Evolutionary conservation across 2,888 invertebrate species (phyloP).

Genomic region (Chloroclystis v-ata): DNA sequence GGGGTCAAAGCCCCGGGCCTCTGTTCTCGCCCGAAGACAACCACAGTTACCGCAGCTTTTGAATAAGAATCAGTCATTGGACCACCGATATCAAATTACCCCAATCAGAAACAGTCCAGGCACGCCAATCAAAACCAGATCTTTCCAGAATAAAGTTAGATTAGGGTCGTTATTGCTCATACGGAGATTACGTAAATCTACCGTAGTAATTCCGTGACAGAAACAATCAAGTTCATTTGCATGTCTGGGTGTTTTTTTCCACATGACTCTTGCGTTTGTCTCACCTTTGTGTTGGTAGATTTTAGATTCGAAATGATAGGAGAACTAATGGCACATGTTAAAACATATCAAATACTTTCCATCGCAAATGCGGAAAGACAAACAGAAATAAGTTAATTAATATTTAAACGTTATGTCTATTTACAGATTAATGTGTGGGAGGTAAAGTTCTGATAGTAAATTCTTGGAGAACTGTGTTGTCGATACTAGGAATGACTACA

Average conservation of each 20-base stretch:
- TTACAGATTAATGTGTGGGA: background rate
- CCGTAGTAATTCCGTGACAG: conserved; percentile 44
- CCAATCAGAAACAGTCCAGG: conserved; percentile 18
- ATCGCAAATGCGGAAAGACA: background rate
- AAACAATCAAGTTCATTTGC: conserved; percentile 54
- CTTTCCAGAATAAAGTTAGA: conserved; percentile 14
- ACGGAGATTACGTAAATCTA: conserved; percentile 29
- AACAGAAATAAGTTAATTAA: too few species aligned
- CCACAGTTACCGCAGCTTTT: conserved; percentile 32
- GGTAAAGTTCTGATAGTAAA: background rate
- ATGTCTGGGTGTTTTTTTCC: conserved; percentile 49
- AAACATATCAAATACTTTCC: background rate
- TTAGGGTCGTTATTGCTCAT: conserved; percentile 23
- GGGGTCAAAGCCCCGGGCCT: conserved; percentile 52
- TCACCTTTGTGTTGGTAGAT: conserved; percentile 46
- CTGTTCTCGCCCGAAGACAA: conserved; percentile 26
- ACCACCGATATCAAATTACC: conserved; percentile 29
- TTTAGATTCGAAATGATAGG: conserved; percentile 12
- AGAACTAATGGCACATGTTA: conserved; percentile 6
- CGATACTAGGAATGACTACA: conserved; percentile 41
- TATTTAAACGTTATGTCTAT: too few species aligned
- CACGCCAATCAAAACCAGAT: conserved; percentile 18
- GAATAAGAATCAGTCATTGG: conserved; percentile 28
- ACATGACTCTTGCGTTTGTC: conserved; percentile 50
- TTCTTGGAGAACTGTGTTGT: conserved; percentile 16